phyloP scores from a whole-genome alignment of 2,113 vertebrate species.

The Heterocephalus glaber region DNA sequence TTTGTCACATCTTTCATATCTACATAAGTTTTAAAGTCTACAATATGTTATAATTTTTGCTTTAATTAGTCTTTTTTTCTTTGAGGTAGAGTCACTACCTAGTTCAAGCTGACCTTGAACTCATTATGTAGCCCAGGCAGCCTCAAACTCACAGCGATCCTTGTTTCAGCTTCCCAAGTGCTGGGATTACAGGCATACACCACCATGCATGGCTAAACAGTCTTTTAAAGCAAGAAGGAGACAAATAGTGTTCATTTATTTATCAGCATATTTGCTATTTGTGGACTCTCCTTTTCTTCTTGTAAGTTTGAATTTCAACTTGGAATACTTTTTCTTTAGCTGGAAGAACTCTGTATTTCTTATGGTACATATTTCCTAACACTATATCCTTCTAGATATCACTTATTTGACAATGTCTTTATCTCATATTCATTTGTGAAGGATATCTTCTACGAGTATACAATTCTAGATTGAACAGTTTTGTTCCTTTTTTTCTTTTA shows the following conservation, averaged over 20 bases:
- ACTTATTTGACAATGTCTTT: background rate
- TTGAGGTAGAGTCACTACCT: background rate
- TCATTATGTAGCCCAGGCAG: background rate
- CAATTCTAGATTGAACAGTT: background rate
- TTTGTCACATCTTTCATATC: background rate
- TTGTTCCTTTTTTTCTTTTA: background rate
- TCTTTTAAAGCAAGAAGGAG: background rate
- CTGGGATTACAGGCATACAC: background rate
- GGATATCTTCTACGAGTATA: background rate
- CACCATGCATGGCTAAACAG: background rate
- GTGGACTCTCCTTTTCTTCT: background rate
- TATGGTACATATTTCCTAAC: background rate
- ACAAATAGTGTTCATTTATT: background rate
- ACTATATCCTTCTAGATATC: background rate
- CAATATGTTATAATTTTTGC: background rate
- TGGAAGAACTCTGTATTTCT: background rate
- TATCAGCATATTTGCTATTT: background rate
- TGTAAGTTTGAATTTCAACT: conserved; percentile 6
- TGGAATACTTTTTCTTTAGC: background rate
- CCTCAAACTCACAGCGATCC: background rate
- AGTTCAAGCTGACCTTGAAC: background rate
- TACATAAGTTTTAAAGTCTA: background rate
- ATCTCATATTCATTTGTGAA: background rate
- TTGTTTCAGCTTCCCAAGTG: background rate
- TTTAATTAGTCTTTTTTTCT: background rate